Conservation (phyloP, 1,140 invertebrate genomes). For the Sycophaga agraensis region DNA sequence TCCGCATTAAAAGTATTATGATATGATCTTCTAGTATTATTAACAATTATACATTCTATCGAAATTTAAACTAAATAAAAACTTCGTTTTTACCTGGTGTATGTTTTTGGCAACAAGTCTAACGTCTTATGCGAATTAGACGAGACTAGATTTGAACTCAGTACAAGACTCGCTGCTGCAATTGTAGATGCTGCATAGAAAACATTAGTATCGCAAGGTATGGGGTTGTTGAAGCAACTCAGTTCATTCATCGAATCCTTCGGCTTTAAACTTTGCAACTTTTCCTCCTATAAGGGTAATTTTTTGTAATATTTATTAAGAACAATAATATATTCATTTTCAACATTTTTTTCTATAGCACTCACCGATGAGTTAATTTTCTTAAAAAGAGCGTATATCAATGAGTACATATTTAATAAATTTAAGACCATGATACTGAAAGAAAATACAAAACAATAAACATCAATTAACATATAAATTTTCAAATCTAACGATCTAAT, state of each 20-base stretch:
- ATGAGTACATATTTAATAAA: slow-evolving; percentile 90
- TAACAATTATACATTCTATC: background rate
- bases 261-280: slow-evolving; percentile 58
- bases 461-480: too few species aligned
- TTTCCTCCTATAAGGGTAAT: slow-evolving; percentile 41
- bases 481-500: too few species aligned
- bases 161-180: slow-evolving; percentile 42
- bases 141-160: slow-evolving; percentile 36
- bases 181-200: slow-evolving; percentile 34
- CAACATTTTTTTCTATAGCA: slow-evolving; percentile 17
- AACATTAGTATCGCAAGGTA: slow-evolving; percentile 35
- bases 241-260: slow-evolving; percentile 28
- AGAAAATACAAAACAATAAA: background rate
- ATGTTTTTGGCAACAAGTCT: background rate
- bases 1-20: too few species aligned
- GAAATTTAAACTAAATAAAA: background rate
- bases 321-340: slow-evolving; percentile 1
- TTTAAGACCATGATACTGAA: slow-evolving; percentile 91
- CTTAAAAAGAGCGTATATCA: slow-evolving; percentile 92
- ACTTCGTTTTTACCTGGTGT: background rate
- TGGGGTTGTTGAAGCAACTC: slow-evolving; percentile 32
- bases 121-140: background rate
- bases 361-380: slow-evolving; percentile 85
- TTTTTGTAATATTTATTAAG: background rate
- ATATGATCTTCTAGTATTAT: background rate